phyloP scores from a whole-genome alignment of 2,888 invertebrate genomes.

The Chirona hameri region DNA sequence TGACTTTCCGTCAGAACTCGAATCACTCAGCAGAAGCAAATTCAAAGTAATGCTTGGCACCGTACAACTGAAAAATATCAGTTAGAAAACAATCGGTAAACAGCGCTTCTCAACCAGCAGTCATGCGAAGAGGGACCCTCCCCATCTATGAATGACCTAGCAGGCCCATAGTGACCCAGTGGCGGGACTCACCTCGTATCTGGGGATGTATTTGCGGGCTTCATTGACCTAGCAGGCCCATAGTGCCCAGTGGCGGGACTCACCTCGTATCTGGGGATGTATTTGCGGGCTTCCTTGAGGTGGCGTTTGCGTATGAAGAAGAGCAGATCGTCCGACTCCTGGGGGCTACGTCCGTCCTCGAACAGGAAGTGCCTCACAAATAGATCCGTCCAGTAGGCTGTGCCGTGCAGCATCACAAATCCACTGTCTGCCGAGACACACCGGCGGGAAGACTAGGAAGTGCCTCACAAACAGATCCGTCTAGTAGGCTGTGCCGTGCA shows the following conservation, averaged over 20 bases:
- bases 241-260: too few species aligned
- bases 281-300: conserved; percentile 79
- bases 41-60: too few species aligned
- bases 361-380: conserved; percentile 92
- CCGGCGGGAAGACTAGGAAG: conserved; percentile 61
- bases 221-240: conserved; percentile 65
- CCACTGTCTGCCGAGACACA: conserved; percentile 65
- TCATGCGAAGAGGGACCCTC: too few species aligned
- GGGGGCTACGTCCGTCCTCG: conserved; percentile 73
- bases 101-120: too few species aligned
- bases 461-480: conserved; percentile 90
- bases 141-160: too few species aligned
- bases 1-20: too few species aligned
- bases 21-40: too few species aligned
- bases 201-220: conserved; percentile 79
- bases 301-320: conserved; percentile 94
- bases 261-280: conserved; percentile 85
- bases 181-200: conserved; percentile 66
- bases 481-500: conserved; percentile 92
- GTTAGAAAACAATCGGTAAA: too few species aligned
- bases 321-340: conserved; percentile 88
- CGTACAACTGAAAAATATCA: too few species aligned
- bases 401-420: conserved; percentile 86
- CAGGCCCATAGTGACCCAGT: too few species aligned
- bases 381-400: conserved; percentile 92